Evolutionary conservation across 2,113 vertebrate genomes (phyloP).

Genomic region (Eulemur macaco): DNA sequence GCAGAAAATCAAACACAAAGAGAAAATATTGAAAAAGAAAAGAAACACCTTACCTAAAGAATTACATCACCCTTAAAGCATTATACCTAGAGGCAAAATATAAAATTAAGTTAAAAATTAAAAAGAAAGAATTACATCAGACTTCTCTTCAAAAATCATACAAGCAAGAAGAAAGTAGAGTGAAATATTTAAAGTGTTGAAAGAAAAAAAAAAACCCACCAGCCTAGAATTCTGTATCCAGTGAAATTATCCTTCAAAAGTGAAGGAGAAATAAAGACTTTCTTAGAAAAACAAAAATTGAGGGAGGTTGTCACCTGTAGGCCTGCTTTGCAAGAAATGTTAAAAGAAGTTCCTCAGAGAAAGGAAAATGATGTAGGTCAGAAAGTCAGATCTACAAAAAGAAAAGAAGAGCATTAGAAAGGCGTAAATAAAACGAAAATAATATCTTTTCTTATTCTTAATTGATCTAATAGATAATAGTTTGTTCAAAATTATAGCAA

Average conservation of each 20-base stretch:
- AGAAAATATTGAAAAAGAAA: neutral
- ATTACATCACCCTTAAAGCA: too few relatives aligned
- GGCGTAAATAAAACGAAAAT: neutral
- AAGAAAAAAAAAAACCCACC: neutral
- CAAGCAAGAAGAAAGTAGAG: neutral
- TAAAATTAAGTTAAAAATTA: neutral
- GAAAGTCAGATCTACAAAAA: conserved; percentile 23
- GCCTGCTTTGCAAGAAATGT: neutral
- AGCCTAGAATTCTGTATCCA: neutral
- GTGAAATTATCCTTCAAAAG: conserved; percentile 1
- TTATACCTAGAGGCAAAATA: too few relatives aligned
- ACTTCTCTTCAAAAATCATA: neutral
- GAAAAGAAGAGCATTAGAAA: neutral
- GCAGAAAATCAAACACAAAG: conserved; percentile 3
- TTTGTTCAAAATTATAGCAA: neutral
- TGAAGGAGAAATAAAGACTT: neutral
- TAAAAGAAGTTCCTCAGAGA: neutral
- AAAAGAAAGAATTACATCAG: neutral
- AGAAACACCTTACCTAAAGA: neutral
- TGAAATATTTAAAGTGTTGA: neutral
- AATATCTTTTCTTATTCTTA: conserved; percentile 7
- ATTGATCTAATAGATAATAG: neutral
- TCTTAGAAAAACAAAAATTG: neutral
- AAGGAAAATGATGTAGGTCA: neutral
- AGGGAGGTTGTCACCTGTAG: neutral